phyloP scores from a whole-genome alignment of 2,888 invertebrate species.

The Pimpla rufipes region DNA sequence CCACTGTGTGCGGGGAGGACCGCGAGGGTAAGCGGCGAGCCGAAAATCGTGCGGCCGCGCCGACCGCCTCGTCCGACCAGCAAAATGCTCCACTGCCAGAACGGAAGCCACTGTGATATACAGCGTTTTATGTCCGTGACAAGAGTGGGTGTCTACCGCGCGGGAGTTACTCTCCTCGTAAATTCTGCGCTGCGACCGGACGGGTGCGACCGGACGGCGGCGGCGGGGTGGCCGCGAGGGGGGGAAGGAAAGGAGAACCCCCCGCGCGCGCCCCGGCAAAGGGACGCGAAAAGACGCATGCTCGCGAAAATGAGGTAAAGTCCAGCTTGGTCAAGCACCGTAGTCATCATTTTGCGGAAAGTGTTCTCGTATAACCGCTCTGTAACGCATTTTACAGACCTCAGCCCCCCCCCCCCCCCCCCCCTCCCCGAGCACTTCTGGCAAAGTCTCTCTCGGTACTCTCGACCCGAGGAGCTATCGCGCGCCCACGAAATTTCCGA shows the following conservation, averaged over 20 bases:
- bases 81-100: constrained; percentile 71
- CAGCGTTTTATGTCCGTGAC: constrained; percentile 71
- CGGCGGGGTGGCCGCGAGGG: not conserved
- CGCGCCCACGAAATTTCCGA: not conserved
- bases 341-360: constrained; percentile 53
- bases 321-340: constrained; percentile 65
- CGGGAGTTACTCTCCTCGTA: constrained; percentile 69
- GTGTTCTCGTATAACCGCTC: constrained; percentile 25
- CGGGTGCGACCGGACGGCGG: too few relatives aligned
- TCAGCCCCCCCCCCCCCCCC: not conserved
- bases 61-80: constrained; percentile 54
- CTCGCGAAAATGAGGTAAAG: constrained; percentile 65
- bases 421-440: not conserved
- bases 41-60: constrained; percentile 48
- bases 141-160: constrained; percentile 70
- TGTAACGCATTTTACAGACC: constrained; percentile 21
- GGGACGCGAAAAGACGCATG: constrained; percentile 57
- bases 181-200: constrained; percentile 54
- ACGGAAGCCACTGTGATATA: constrained; percentile 71
- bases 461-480: not conserved
- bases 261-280: not conserved
- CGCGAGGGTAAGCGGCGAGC: constrained; percentile 15
- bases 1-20: not conserved
- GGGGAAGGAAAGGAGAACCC: not conserved
- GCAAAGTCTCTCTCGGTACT: not conserved